Base-by-base conservation (phyloP, 2,113 vertebrate genomes). In the Rhadina sibilatrix region DNA sequence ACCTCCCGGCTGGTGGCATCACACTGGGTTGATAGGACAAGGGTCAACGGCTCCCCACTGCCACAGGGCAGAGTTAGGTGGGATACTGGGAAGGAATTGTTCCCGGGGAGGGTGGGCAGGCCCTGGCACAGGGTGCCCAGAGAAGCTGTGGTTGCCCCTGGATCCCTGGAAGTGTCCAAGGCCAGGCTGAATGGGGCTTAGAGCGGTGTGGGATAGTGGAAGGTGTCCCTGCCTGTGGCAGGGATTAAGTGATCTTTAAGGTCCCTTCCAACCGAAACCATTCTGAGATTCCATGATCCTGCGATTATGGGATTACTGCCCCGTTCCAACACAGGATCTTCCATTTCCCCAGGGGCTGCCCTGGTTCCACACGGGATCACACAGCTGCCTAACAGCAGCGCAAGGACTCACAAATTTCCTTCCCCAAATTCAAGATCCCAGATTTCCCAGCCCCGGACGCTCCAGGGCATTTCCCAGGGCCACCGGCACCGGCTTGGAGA, bases 71-170 rank as follows among this genome's bases (percentile, higher is more conserved):
- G 61, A 25, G 27, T 0, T 7, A 3, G 33, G 8, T 28, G 46
- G 27, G 23, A 52, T n/a, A 24, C 3, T 16, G 12, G 23, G 69
- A 10, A 40, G 38, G 46, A 28, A 57, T 65, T 57, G 0, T 0
- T 30, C 6, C 19, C 30, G n/a, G 13, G 0, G 8, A 64, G 40
- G 8, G 35, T 18, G 49, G 20, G 0, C 0, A n/a, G 40, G 49
- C 11, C 27, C 46, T 53, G 46, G 69, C 52, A 59, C 38, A 33
- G 38, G 44, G 1, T 59, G 24, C 10, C 57, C 60, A 59, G 52
- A 74, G 28, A 0, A 74, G 52, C 38, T 53, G 61, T 18, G 69
- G 69, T 69, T 68, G 61, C 16, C 16, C 20, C 46, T 25, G 52
- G 42, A 46, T 56, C 5, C 30, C 65, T 71, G 42, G 21, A 0